Evolutionary conservation across 2,888 invertebrate genomes (phyloP), one percentile per base, ranked within the genome.

Genomic region (Anoncus sp.): DNA sequence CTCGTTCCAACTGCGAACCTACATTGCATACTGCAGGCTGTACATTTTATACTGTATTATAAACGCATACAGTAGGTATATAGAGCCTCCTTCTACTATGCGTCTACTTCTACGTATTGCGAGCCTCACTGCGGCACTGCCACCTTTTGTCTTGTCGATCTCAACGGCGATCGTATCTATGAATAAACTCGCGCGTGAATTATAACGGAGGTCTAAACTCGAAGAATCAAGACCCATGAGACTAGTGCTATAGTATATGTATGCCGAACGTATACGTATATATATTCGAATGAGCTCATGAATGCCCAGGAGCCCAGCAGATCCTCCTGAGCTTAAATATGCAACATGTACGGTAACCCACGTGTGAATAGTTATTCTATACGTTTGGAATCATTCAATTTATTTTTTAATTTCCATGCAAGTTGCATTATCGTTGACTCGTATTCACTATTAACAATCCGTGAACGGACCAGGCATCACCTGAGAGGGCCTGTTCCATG

Each of bases 81-180:
- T 69, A 45, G 40, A 77, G 57, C 22, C 51, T 63, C 55, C 35
- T 57, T 57, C 27, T 55, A 40, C 66, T 31, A 18, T 57, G 22
- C 31, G 35, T 60, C n/a, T 55, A 27, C 49, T 31, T 60, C 20
- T 35, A n/a, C 40, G 55, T 57, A 59, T 57, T 35, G 57, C 57
- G 51, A 69, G 67, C 22, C 57, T 67, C 35, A 59, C 38, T 10
- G 62, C 16, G 38, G 38, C 66, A 24, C 62, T 62, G 66, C 77
- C 66, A 63, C 51, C 77, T 77, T 77, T 77, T 77, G 77, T 77
- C 73, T 73, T 77, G 77, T 77, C 77, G 73, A 77, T 77, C 73
- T 77, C 67, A 69, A 67, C 62, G 67, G 55, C 67, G 77, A 77
- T 77, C 67, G 77, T 77, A 77, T 77, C 77, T 73, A 43, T 67